Base-by-base conservation (phyloP, 2,888 invertebrate species). In the Spodoptera littoralis region DNA sequence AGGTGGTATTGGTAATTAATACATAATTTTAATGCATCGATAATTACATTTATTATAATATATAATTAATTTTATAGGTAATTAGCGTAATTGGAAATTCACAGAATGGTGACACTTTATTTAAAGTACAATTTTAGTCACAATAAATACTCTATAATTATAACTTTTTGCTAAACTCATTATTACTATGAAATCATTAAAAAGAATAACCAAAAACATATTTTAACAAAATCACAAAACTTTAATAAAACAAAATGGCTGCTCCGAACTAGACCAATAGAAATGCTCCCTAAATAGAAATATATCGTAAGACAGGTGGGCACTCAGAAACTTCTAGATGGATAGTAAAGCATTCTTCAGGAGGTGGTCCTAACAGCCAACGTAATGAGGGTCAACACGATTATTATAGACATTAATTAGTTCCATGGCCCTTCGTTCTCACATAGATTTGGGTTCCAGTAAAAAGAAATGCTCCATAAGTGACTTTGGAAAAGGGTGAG, bases 311-410 rank as follows among this genome's bases (percentile, higher is more conserved):
- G 73, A 67, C 83, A 79, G 81, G 77, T 83, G 77, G 57, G 66
- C 60, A 73, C 73, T 72, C 65, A 47, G 57, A 64, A 67, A 67
- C 65, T 66, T 76, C 63, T 69, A 62, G 66, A 73, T 70, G 80
- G 71, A 73, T 77, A 85, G 80, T 87, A 86, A 85, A 85, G 71
- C 80, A 87, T 83, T 81, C 79, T 83, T 83, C 81, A 86, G 86
- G 82, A 84, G 80, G 74, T 76, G 75, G 73, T 68, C 79, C 68
- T 84, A 82, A 85, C 76, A 69, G 74, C 73, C 65, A 48, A 63
- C 68, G 82, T 85, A 87, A 87, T 86, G 84, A 85, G 85, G 87
- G 86, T 87, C 84, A 82, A 84, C 85, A 81, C 83, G 81, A 85
- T 86, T 84, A 84, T 83, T 84, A 78, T 84, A 70, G 79, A 84